phyloP scores from a whole-genome alignment of 2,113 vertebrate species.

The Gasterosteus nipponicus region DNA sequence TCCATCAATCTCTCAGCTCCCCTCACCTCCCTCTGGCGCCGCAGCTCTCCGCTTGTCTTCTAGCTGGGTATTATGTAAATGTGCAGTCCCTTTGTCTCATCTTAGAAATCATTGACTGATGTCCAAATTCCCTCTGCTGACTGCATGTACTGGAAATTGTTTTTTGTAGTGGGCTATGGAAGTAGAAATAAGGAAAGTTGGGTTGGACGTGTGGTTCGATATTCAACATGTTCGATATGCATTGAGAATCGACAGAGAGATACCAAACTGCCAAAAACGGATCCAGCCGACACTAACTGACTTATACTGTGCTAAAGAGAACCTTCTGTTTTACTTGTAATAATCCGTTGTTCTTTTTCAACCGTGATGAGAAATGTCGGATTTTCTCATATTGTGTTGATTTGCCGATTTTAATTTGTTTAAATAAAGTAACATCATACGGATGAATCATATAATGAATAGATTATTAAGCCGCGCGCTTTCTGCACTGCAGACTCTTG shows the following conservation, averaged over 20 bases:
- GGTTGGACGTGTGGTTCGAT: constrained; percentile 27
- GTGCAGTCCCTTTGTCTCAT: constrained; percentile 41
- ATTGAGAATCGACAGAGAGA: constrained; percentile 15
- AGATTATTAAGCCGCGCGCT: background rate
- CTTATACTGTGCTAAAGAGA: constrained; percentile 8
- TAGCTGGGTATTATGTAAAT: constrained; percentile 60
- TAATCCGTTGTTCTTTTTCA: background rate
- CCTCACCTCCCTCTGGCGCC: constrained; percentile 56
- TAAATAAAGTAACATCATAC: background rate
- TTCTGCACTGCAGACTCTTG: constrained; percentile 35
- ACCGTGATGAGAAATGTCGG: background rate
- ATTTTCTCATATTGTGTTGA: background rate
- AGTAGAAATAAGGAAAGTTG: constrained; percentile 10
- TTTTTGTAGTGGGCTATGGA: constrained; percentile 13
- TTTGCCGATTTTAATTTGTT: background rate
- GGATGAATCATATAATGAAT: constrained; percentile 21
- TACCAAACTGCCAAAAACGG: background rate
- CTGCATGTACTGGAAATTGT: constrained; percentile 23
- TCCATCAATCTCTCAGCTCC: constrained; percentile 57
- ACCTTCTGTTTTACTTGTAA: background rate
- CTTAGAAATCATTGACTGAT: constrained; percentile 46
- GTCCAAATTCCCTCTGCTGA: constrained; percentile 36
- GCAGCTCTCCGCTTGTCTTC: constrained; percentile 45
- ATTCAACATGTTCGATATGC: constrained; percentile 6
- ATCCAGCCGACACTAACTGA: constrained; percentile 1